Conservation (phyloP, 2,113 vertebrate genomes). For the Oriolus oriolus region DNA sequence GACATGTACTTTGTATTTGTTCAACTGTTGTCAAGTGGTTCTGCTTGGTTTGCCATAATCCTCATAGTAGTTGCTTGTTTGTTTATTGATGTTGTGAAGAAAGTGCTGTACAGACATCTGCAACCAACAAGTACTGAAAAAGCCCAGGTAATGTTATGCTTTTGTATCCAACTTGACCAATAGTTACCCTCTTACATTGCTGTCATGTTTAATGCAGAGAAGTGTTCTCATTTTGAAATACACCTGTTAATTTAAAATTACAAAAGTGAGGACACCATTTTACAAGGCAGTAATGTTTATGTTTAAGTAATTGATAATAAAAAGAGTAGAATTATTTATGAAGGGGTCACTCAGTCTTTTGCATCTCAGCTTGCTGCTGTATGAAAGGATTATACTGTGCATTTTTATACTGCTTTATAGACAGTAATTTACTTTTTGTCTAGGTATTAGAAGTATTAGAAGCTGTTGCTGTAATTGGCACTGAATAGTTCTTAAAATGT, state of each 20-base stretch:
- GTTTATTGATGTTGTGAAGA: conserved; percentile 91
- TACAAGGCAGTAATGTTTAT: neutral
- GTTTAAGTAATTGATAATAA: neutral
- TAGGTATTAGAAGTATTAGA: neutral
- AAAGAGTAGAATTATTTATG: neutral
- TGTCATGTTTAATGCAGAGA: neutral
- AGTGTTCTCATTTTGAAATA: neutral
- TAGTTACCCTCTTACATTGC: neutral
- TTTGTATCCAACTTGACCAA: neutral
- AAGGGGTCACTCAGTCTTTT: neutral
- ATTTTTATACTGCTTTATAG: neutral
- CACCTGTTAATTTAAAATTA: neutral
- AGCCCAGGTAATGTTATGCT: conserved; percentile 83
- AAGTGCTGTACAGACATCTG: conserved; percentile 90
- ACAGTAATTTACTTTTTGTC: neutral
- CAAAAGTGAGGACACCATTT: neutral
- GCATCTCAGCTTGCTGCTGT: neutral
- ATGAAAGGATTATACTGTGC: neutral
- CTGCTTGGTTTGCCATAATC: conserved; percentile 95
- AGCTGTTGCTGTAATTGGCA: neutral
- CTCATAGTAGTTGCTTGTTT: conserved; percentile 91
- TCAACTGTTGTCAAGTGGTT: conserved; percentile 93
- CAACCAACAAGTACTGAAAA: conserved; percentile 92
- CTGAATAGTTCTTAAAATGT: neutral
- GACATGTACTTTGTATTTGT: conserved; percentile 98